These are phyloP conservation scores for Cataglyphis livida DNA, from an alignment of 2,888 invertebrate genomes.

Conservation along the genomic window DNA sequence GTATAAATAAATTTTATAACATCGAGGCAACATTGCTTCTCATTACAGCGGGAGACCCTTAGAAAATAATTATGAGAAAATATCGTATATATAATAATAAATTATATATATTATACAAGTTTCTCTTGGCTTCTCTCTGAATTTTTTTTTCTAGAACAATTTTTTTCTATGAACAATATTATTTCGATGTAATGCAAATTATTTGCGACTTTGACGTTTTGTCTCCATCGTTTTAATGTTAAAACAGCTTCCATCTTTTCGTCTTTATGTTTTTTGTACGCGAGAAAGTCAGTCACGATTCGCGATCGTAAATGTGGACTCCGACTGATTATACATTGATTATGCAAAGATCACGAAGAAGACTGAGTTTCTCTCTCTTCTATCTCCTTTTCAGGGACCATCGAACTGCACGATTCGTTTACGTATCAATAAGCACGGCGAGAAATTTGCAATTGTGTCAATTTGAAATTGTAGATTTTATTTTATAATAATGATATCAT, in stretches of 20 bases:
- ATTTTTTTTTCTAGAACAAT: neutral
- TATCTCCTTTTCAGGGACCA: neutral
- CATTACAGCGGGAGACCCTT: neutral
- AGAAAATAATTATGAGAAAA: neutral
- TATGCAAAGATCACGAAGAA: slow-evolving; percentile 55
- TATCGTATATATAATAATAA: neutral
- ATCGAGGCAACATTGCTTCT: neutral
- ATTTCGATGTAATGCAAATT: slow-evolving; percentile 6
- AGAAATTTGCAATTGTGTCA: neutral
- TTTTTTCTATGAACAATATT: neutral
- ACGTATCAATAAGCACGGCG: neutral
- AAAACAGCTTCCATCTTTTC: slow-evolving; percentile 45
- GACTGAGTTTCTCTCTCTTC: slow-evolving; percentile 23
- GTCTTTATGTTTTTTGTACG: slow-evolving; percentile 46
- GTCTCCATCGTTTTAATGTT: slow-evolving; percentile 36
- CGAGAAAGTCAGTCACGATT: slow-evolving; percentile 53
- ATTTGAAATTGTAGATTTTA: neutral
- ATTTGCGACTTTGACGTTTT: slow-evolving; percentile 14
- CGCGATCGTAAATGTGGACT: slow-evolving; percentile 54
- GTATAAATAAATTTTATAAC: neutral
- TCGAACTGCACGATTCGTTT: slow-evolving; percentile 14
- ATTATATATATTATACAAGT: neutral
- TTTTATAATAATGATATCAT: neutral
- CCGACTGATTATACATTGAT: slow-evolving; percentile 51
- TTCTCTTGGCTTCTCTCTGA: neutral